Percentiles rank a stretch among this genome's conserved stretches.
These are phyloP conservation scores for Alloplasta piceator DNA, from an alignment of 2,888 invertebrate genomes.

Conservation along the genomic window DNA sequence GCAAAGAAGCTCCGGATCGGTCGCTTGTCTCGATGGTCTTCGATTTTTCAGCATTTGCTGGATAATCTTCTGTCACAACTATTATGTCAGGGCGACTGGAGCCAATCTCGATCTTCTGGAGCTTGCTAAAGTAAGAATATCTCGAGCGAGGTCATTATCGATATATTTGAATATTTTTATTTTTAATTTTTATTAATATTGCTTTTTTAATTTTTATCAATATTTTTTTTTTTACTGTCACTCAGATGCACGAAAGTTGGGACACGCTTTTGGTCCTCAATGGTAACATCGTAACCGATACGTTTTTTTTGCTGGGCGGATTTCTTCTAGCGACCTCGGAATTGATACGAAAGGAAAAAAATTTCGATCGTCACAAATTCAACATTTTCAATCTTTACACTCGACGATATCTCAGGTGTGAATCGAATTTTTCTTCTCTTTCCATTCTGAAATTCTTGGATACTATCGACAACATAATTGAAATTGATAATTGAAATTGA, in stretches of 20 bases:
- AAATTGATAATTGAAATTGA: not conserved
- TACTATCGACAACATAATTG: no score
- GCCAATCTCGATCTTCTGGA: constrained; percentile 71
- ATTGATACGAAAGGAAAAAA: constrained; percentile 68
- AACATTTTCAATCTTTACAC: constrained; percentile 87
- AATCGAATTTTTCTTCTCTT: no score
- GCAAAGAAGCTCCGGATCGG: constrained; percentile 68
- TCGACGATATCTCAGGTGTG: constrained; percentile 88
- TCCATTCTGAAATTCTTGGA: no score
- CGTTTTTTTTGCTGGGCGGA: constrained; percentile 80
- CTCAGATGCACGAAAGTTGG: constrained; percentile 76
- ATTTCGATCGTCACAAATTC: constrained; percentile 75
- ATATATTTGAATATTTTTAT: no score
- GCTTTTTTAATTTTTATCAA: no score
- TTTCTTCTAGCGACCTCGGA: constrained; percentile 76
- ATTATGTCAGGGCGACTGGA: constrained; percentile 73
- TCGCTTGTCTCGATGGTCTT: constrained; percentile 82
- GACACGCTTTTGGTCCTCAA: constrained; percentile 77
- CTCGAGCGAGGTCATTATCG: not conserved
- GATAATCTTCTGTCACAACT: constrained; percentile 80
- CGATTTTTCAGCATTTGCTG: constrained; percentile 81
- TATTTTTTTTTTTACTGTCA: no score
- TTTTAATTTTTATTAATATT: not conserved
- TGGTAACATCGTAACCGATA: constrained; percentile 79
- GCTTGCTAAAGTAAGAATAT: constrained; percentile 70